These are phyloP conservation scores for Thripadectes ignobilis DNA, from an alignment of 2,797 vertebrate genomes.

Conservation along the genomic window DNA sequence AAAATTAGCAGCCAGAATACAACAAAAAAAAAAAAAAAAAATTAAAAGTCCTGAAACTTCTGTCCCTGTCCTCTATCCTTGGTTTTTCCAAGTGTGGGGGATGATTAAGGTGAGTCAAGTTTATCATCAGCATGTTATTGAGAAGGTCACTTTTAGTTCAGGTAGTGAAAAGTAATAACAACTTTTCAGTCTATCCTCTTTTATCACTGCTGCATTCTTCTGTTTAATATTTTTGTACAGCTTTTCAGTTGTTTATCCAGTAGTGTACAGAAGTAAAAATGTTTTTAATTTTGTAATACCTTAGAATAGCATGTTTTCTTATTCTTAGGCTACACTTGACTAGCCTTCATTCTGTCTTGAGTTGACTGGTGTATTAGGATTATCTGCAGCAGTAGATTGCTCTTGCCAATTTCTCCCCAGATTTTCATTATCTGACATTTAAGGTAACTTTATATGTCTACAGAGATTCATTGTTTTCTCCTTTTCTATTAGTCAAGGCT, in stretches of 20 bases:
- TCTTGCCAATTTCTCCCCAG: neutral
- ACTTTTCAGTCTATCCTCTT: neutral
- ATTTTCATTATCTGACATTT: neutral
- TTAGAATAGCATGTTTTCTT: neutral
- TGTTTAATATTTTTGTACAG: neutral
- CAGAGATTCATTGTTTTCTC: neutral
- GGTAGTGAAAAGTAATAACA: neutral
- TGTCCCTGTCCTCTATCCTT: neutral
- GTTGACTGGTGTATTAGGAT: neutral
- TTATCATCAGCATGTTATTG: neutral
- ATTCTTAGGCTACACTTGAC: neutral
- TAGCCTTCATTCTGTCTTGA: neutral
- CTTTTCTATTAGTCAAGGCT: neutral
- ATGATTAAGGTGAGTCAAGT: neutral
- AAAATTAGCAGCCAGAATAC: neutral
- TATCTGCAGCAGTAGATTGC: neutral
- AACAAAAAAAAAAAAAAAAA: neutral
- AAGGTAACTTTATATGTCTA: neutral
- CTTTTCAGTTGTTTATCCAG: neutral
- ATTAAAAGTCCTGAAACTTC: accelerated
- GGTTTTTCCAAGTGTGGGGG: neutral
- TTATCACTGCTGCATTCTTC: neutral
- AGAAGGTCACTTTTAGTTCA: neutral
- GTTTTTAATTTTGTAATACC: neutral
- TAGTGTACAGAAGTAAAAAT: neutral